Conservation (phyloP, 2,888 invertebrate species). For the Halictus quadricinctus region DNA sequence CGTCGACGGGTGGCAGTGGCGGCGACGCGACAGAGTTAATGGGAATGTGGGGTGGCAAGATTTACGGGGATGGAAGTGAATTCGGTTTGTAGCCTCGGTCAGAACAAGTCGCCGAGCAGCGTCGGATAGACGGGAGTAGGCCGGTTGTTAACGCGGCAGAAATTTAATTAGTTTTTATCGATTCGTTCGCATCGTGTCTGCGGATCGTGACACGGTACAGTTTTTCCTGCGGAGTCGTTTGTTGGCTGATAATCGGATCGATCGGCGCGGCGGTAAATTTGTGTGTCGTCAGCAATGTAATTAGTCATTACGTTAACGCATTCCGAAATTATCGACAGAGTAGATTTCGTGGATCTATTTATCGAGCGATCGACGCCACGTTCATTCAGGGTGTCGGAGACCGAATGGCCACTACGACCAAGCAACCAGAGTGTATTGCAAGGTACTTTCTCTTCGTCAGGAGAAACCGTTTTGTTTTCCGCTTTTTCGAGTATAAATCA, state of each 20-base stretch:
- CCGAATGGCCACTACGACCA: neutral
- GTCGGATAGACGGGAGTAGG: constrained; percentile 4
- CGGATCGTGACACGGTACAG: neutral
- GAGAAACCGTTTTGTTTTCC: constrained; percentile 3
- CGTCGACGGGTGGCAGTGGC: neutral
- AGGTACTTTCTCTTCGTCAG: neutral
- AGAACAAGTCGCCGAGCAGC: neutral
- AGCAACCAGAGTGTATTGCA: neutral
- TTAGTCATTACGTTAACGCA: neutral
- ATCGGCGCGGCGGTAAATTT: no score
- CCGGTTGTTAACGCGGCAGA: constrained; percentile 13
- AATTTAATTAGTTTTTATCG: constrained; percentile 36
- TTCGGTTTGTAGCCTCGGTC: constrained; percentile 9
- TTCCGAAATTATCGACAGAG: neutral
- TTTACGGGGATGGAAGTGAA: constrained; percentile 28
- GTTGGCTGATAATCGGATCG: neutral
- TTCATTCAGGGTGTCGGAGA: neutral
- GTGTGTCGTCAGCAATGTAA: neutral
- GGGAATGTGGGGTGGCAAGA: constrained; percentile 26
- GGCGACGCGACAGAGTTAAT: constrained; percentile 26
- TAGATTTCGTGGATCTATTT: neutral
- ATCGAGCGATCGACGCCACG: neutral
- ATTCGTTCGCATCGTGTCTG: neutral
- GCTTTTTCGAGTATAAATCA: neutral
- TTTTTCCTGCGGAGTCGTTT: neutral